Evolutionary conservation across 2,113 vertebrate species (phyloP), one percentile per base, ranked within the genome.

Genomic region (Chionodraco myersi): DNA sequence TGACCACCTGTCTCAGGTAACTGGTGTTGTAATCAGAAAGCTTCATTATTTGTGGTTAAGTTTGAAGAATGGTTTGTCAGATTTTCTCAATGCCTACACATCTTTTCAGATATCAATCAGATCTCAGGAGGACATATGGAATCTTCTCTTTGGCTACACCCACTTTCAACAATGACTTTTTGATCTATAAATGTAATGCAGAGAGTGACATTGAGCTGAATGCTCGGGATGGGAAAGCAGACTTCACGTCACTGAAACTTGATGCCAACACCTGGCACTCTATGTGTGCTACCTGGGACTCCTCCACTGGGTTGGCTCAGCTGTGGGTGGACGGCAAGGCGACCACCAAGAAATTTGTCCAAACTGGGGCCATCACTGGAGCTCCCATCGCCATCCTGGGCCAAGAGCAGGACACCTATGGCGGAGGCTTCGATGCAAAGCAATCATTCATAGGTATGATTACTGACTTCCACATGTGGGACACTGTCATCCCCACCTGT

Each of bases 311-410:
- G 0, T 9, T 91, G 3, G 57, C 23, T 54, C 88, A 91, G 76
- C 10, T 91, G 77, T 93, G 88, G 83, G 14, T 93, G n/a, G 80
- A 92, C 11, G 79, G 87, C 36, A 77, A 79, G 2, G 49, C 59
- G 3, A 80, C 75, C 15, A 49, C 82, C 44, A 86, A 72, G 58
- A 89, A 78, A 65, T 86, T 65, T n/a, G 10, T 90, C 11, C 14
- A 49, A 9, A 26, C 23, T 9, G 83, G 73, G 6, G 2, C 74
- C 30, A 52, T 91, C 45, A 72, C 1, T 5, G 80, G 71, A 68
- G 0, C 0, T 0, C 67, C 84, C 3, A 77, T 10, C n/a, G 44
- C 69, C 51, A 65, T 88, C 30, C 45, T 91, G 44, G 89, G 86
- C 36, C 86, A 92, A 26, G 85, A 88, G 1, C 88, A 85, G 56